These are phyloP conservation scores for Thinocorus orbignyianus DNA, from an alignment of 2,113 vertebrate genomes.

Conservation along the genomic window DNA sequence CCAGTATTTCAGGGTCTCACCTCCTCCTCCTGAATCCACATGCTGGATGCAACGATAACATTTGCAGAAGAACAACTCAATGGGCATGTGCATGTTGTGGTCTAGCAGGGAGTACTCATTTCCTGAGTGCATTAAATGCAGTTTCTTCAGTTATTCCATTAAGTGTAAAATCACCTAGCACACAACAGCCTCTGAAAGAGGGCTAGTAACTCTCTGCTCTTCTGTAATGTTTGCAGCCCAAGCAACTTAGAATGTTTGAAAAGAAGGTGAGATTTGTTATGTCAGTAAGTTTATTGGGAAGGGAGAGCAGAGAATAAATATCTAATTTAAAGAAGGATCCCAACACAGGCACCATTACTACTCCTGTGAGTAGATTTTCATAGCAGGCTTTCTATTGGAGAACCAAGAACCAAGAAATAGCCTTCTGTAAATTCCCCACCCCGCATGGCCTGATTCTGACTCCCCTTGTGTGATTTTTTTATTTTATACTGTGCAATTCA, in stretches of 20 bases:
- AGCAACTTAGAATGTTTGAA: not conserved
- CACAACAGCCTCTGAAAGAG: not conserved
- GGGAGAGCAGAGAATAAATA: not conserved
- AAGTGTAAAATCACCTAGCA: not conserved
- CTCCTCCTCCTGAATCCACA: not conserved
- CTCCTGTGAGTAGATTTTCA: not conserved
- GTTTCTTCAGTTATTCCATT: not conserved
- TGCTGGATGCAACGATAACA: not conserved
- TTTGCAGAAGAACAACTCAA: not conserved
- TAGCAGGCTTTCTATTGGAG: not conserved
- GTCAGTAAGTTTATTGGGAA: not conserved
- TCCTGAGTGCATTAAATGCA: not conserved
- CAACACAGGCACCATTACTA: not conserved
- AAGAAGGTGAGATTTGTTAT: not conserved
- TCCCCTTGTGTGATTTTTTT: not conserved
- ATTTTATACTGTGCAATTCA: not conserved
- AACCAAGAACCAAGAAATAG: not conserved
- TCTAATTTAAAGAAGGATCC: not conserved
- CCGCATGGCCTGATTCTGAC: fast-evolving
- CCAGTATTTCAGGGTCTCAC: not conserved
- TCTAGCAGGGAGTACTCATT: not conserved
- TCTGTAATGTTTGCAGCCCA: not conserved
- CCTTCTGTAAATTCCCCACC: not conserved
- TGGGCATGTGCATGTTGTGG: not conserved
- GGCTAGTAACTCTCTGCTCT: not conserved